Conservation (phyloP, 2,797 vertebrate genomes). For the Podargus strigoides region DNA sequence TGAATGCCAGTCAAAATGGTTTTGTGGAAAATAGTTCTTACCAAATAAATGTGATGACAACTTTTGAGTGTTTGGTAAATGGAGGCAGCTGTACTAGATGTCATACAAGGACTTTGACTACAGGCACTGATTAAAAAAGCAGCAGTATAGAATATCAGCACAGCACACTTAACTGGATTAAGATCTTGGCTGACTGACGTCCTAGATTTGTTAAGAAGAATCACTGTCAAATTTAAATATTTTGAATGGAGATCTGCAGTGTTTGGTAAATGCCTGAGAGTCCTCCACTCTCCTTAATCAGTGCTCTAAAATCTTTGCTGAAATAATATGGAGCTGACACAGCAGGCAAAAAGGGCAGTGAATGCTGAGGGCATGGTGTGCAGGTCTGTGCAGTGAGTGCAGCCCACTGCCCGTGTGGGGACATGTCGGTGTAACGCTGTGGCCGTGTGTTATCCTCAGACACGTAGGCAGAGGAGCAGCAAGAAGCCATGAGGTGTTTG, state of each 20-base stretch:
- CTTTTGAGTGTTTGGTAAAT: constrained; percentile 16
- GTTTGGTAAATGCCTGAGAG: not conserved
- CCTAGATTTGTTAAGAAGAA: not conserved
- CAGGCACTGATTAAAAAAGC: not conserved
- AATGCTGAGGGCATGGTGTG: not conserved
- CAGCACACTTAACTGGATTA: not conserved
- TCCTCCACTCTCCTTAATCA: not conserved
- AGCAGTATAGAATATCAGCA: not conserved
- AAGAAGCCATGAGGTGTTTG: not conserved
- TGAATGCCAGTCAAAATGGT: constrained; percentile 17
- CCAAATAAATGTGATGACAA: constrained; percentile 34
- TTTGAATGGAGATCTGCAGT: not conserved
- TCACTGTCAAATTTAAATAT: not conserved
- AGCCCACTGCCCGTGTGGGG: not conserved
- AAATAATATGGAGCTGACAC: not conserved
- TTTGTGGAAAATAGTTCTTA: constrained; percentile 38
- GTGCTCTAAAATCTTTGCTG: not conserved
- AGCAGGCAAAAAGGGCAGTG: not conserved
- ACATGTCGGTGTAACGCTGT: rapidly evolving
- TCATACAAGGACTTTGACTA: not conserved
- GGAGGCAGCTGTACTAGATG: constrained; percentile 19
- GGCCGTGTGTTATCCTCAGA: not conserved
- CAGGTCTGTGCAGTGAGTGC: not conserved
- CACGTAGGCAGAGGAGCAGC: not conserved
- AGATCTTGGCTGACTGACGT: not conserved